A percentile compares a stretch with the other conserved stretches of the same genome.
phyloP scores from a whole-genome alignment of 1,140 invertebrate species.

The Wasmannia auropunctata region DNA sequence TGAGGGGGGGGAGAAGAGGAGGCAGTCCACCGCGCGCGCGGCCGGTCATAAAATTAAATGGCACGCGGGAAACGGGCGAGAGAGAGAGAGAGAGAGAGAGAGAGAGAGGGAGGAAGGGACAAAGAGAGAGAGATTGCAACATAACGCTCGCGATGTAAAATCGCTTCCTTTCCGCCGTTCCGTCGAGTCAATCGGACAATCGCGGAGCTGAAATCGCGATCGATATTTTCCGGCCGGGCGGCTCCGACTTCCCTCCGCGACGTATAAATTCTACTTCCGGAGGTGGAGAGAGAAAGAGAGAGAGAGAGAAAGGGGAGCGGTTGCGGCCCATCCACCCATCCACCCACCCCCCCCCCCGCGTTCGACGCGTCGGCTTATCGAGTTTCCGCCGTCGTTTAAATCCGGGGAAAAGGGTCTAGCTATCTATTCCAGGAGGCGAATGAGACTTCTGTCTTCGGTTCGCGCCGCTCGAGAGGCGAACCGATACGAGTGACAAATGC shows the following conservation, averaged over 20 bases:
- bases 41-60: constrained; percentile 78
- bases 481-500: constrained; percentile 65
- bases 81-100: neutral
- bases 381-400: constrained; percentile 57
- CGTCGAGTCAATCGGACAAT: constrained; percentile 60
- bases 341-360: neutral
- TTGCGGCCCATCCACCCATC: neutral
- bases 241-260: constrained; percentile 45
- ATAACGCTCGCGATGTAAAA: constrained; percentile 41
- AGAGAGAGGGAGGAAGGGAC: neutral
- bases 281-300: neutral
- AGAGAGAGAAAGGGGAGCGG: neutral
- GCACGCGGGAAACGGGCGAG: constrained; percentile 58
- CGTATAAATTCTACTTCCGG: constrained; percentile 58
- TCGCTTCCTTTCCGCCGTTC: constrained; percentile 44
- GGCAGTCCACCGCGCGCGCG: constrained; percentile 22
- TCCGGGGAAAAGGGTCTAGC: constrained; percentile 43
- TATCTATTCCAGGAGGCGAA: constrained; percentile 52
- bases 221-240: constrained; percentile 60
- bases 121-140: neutral
- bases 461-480: constrained; percentile 6
- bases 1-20: no score
- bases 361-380: constrained; percentile 54
- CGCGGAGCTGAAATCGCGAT: constrained; percentile 55
- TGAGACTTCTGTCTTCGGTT: constrained; percentile 56